Conservation (phyloP, 2,797 vertebrate genomes). For the Syngnathus rostellatus region DNA sequence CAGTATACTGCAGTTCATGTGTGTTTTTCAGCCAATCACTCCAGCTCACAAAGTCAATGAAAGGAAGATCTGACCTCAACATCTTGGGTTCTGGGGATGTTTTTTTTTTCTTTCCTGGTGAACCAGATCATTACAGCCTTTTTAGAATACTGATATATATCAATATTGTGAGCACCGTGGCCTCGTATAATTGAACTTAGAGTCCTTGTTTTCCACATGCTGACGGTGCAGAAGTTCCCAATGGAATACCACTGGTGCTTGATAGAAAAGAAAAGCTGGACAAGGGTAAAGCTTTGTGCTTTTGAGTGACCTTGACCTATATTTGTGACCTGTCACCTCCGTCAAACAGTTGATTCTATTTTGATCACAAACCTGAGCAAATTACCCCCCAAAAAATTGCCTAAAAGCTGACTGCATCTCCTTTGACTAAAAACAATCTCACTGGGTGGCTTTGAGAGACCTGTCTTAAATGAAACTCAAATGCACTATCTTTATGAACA, state of each 20-base stretch:
- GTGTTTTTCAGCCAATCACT: not conserved
- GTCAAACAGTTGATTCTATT: conserved; percentile 58
- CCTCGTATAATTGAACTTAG: conserved; percentile 62
- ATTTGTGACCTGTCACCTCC: conserved; percentile 59
- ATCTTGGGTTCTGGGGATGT: conserved; percentile 38
- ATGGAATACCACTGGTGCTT: conserved; percentile 58
- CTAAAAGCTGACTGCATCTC: conserved; percentile 32
- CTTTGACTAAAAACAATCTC: conserved; percentile 31
- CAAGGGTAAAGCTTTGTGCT: conserved; percentile 52
- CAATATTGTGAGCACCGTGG: conserved; percentile 63
- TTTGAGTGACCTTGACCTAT: conserved; percentile 71
- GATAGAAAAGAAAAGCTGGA: conserved; percentile 61
- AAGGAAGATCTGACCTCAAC: conserved; percentile 26
- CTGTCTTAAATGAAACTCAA: conserved; percentile 61
- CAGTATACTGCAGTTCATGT: too few species aligned
- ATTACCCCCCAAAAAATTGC: not conserved
- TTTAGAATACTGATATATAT: conserved; percentile 58
- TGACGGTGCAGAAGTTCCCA: conserved; percentile 48
- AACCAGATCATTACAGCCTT: conserved; percentile 65
- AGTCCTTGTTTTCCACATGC: conserved; percentile 60
- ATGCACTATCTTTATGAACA: conserved; percentile 64
- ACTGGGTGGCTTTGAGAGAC: conserved; percentile 47
- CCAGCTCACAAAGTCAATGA: conserved; percentile 28
- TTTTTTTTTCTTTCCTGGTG: conserved; percentile 30
- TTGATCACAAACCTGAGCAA: conserved; percentile 48